A percentile compares a stretch with the other conserved stretches of the same genome.
Evolutionary conservation across 2,888 invertebrate genomes (phyloP).

Genomic region (Hirtodrosophila confusa): DNA sequence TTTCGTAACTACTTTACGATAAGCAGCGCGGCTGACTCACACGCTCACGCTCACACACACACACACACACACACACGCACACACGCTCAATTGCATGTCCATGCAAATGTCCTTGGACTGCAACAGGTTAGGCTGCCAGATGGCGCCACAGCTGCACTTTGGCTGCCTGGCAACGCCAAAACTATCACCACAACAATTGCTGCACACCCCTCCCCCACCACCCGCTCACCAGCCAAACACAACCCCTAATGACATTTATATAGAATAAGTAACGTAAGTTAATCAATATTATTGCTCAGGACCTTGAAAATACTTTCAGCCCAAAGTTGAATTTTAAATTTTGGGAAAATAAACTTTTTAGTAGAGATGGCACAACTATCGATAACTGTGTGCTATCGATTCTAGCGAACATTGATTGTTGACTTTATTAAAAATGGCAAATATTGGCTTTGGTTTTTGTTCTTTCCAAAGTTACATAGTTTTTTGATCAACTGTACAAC

Average conservation of each 20-base stretch:
- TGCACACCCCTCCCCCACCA: background rate
- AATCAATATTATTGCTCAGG: slow-evolving; percentile 28
- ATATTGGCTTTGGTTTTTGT: too few relatives aligned
- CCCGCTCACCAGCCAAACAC: too few relatives aligned
- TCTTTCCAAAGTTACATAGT: too few relatives aligned
- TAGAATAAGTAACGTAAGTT: background rate
- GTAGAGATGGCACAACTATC: too few relatives aligned
- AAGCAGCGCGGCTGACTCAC: slow-evolving; percentile 47
- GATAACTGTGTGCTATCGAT: too few relatives aligned
- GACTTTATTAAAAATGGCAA: too few relatives aligned
- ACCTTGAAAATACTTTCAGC: slow-evolving; percentile 17
- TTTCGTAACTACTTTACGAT: slow-evolving; percentile 45
- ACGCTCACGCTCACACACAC: background rate
- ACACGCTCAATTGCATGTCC: slow-evolving; percentile 1
- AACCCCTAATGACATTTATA: too few relatives aligned
- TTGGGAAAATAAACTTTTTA: too few relatives aligned
- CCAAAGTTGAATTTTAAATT: too few relatives aligned
- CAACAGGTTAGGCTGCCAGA: slow-evolving; percentile 47
- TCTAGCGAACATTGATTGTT: too few relatives aligned
- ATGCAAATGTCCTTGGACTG: slow-evolving; percentile 46
- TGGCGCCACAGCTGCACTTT: slow-evolving; percentile 8
- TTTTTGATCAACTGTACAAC: too few relatives aligned
- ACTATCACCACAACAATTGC: slow-evolving; percentile 12
- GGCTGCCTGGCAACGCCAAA: slow-evolving; percentile 26
- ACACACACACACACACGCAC: slow-evolving; percentile 5